Evolutionary conservation across 1,140 invertebrate genomes (phyloP).

Genomic region (Wasmannia auropunctata): DNA sequence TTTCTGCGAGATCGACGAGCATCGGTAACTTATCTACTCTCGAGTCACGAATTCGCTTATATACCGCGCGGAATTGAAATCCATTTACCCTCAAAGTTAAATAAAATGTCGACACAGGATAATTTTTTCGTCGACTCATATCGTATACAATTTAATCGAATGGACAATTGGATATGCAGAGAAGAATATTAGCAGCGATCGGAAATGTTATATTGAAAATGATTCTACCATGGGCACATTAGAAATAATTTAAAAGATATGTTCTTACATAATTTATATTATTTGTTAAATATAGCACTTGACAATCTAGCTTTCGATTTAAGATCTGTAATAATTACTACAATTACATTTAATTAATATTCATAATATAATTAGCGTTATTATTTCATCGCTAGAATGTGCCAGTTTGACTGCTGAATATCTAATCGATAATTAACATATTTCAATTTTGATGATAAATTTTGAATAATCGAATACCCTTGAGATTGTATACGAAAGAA

Average conservation of each 20-base stretch:
- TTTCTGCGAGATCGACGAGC: background rate
- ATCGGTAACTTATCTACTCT: background rate
- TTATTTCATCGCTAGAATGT: background rate
- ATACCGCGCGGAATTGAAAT: background rate
- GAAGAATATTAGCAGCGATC: background rate
- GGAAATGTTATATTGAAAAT: background rate
- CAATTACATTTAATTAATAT: background rate
- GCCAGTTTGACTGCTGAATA: no score
- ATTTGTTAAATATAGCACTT: background rate
- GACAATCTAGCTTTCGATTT: background rate
- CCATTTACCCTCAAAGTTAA: background rate
- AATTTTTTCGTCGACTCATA: background rate
- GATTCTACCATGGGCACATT: background rate
- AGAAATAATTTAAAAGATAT: no score
- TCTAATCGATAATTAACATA: no score
- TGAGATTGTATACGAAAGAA: background rate
- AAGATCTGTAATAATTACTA: background rate
- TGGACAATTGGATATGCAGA: background rate
- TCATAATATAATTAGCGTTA: background rate
- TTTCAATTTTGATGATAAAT: no score
- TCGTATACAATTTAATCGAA: background rate
- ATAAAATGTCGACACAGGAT: background rate
- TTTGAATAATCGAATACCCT: background rate
- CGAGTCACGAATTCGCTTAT: background rate
- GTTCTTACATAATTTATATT: no score